Conservation (phyloP, 1,140 invertebrate genomes). For the Hylyphantes graminicola region DNA sequence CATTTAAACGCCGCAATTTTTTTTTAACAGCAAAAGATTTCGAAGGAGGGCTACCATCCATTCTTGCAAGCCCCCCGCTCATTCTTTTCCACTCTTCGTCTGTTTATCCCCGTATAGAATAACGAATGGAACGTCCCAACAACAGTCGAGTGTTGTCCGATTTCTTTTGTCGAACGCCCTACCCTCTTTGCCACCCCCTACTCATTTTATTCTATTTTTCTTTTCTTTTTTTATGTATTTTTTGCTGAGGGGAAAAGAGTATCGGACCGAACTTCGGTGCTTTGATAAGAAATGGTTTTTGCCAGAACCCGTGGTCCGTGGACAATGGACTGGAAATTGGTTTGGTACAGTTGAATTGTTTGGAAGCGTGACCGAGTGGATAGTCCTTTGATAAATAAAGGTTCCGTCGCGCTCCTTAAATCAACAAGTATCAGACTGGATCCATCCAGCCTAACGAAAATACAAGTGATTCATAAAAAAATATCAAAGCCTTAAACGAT, state of each 20-base stretch:
- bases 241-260: constrained; percentile 6
- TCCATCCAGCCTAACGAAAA: background rate
- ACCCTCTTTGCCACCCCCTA: constrained; percentile 5
- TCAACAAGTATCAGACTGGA: constrained; percentile 9
- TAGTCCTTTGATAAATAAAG: background rate
- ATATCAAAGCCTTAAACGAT: too few species aligned
- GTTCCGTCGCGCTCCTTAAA: background rate
- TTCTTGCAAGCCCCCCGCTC: background rate
- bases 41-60: constrained; percentile 21
- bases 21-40: constrained; percentile 3
- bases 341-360: constrained; percentile 3
- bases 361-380: constrained; percentile 37
- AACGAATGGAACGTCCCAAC: constrained; percentile 36
- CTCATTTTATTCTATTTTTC: constrained; percentile 5
- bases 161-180: constrained; percentile 15
- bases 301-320: background rate
- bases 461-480: too few species aligned
- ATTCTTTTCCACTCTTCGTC: constrained; percentile 17
- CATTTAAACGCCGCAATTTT: background rate
- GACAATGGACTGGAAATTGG: constrained; percentile 30
- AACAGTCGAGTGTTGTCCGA: constrained; percentile 52
- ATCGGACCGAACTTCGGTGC: background rate
- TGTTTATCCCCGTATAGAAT: constrained; percentile 47
- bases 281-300: constrained; percentile 15
- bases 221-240: constrained; percentile 1